Evolutionary conservation across 2,113 vertebrate genomes (phyloP).

Genomic region (Phodopus roborovskii): DNA sequence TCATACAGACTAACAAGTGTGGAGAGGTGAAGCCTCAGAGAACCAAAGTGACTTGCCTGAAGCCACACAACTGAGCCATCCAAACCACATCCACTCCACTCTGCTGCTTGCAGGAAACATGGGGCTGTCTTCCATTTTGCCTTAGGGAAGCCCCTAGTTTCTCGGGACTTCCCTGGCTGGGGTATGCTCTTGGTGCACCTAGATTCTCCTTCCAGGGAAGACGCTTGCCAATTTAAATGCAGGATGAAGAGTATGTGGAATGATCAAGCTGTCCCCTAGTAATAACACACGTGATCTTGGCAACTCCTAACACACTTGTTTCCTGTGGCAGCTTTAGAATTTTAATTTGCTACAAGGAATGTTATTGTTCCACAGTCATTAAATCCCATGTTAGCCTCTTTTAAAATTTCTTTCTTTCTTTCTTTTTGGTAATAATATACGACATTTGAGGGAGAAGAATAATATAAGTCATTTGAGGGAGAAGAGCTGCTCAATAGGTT

Average conservation of each 20-base stretch:
- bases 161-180: neutral
- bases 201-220: neutral
- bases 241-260: neutral
- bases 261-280: conserved; percentile 26
- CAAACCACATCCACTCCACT: neutral
- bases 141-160: neutral
- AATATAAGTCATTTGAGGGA: conserved; percentile 53
- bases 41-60: neutral
- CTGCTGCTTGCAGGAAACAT: neutral
- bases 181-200: neutral
- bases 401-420: conserved; percentile 65
- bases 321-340: conserved; percentile 59
- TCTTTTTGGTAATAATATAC: conserved; percentile 56
- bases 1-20: neutral
- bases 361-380: conserved; percentile 75
- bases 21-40: neutral
- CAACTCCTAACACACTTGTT: conserved; percentile 42
- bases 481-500: neutral
- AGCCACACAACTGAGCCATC: neutral
- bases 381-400: conserved; percentile 70
- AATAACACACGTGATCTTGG: conserved; percentile 13
- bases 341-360: conserved; percentile 74
- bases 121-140: neutral
- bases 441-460: conserved; percentile 48
- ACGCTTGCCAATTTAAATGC: neutral